Evolutionary conservation across 1,140 invertebrate genomes (phyloP).

Genomic region (Megathymus violae): DNA sequence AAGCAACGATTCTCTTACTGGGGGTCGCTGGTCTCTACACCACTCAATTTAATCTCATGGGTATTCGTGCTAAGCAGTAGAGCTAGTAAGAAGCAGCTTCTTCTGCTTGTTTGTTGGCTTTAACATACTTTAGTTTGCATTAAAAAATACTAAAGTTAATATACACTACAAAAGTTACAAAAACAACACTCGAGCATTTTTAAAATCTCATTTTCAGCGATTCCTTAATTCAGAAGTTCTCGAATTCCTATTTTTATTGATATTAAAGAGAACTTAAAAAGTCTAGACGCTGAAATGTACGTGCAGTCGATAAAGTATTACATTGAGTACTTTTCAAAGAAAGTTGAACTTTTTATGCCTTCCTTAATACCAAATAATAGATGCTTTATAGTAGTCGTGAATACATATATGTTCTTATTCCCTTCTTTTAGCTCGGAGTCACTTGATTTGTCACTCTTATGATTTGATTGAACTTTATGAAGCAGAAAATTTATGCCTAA

Average conservation of each 20-base stretch:
- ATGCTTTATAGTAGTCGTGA: background rate
- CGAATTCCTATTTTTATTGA: constrained; percentile 3
- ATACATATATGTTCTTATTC: background rate
- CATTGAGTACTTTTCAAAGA: background rate
- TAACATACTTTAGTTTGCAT: too few species aligned
- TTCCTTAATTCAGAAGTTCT: constrained; percentile 3
- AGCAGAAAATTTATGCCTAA: too few species aligned
- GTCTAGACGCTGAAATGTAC: constrained; percentile 6
- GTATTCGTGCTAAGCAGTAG: too few species aligned
- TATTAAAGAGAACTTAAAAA: constrained; percentile 4
- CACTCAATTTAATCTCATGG: too few species aligned
- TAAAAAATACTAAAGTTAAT: too few species aligned
- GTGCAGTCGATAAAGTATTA: constrained; percentile 5
- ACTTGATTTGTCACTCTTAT: background rate
- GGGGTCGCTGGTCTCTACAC: too few species aligned
- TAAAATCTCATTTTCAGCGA: background rate
- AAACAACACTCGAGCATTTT: background rate
- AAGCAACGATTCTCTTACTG: too few species aligned
- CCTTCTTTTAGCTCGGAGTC: background rate
- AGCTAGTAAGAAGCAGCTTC: too few species aligned
- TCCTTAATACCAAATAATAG: background rate
- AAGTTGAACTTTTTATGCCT: background rate
- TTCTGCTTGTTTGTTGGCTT: too few species aligned
- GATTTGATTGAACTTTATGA: too few species aligned
- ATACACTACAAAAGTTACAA: too few species aligned